Evolutionary conservation across 2,888 invertebrate genomes (phyloP), one percentile per base, ranked within the genome.

Genomic region (Belgica antarctica): DNA sequence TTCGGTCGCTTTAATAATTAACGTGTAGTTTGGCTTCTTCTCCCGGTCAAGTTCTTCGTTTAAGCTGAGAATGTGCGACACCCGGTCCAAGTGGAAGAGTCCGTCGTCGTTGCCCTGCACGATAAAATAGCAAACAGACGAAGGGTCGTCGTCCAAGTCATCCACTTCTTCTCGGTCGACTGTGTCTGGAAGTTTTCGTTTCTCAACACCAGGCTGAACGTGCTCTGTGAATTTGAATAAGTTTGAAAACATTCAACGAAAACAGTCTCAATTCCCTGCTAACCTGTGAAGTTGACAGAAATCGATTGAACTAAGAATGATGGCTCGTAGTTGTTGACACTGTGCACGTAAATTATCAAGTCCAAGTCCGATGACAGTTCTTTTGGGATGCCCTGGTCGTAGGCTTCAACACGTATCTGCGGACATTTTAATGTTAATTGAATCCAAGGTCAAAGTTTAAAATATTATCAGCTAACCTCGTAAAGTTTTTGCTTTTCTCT

Each of bases 71-170:
- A 79, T 87, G 77, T 94, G 94, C 4, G 87, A 85, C 72, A 86
- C 83, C 19, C 86, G 85, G 75, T 93, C 87, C 22, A 95, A 77
- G 62, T 83, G 81, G 76, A 95, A 95, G 70, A 85, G 80, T 7
- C 84, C 84, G 17, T 86, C 84, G 19, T 88, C 87, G 76, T 94
- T 92, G 12, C 94, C 94, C 4, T 86, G 87, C n/a, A 94, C 86
- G 63, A 96, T 90, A 76, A 88, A 96, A 77, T 94, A 96, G 76
- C 96, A 97, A n/a, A 95, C 92, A 72, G 90, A 89, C 62, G 89
- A 83, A 62, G 89, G 85, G 0, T 90, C 89, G 74, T 90, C 90
- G 73, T 91, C 90, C 1, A 89, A 85, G 74, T 93, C 89, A 74
- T 92, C 92, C 17, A 92, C 86, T 75, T 89, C 92, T 76, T 94